Evolutionary conservation across 2,797 vertebrate species (phyloP).

Genomic region (Cossypha heuglini): DNA sequence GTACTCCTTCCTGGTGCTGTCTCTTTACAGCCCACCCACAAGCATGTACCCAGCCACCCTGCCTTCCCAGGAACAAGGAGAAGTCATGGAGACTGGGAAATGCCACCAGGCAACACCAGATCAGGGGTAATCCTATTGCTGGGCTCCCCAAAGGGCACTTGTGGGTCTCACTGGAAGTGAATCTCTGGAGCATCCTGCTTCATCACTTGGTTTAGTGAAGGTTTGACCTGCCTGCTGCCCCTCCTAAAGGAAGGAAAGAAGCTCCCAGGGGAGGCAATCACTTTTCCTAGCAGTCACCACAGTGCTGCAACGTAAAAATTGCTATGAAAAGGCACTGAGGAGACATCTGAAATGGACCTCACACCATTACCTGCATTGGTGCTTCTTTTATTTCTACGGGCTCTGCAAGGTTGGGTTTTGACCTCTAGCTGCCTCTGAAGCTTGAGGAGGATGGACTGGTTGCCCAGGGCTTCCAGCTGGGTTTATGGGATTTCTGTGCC

Average conservation of each 20-base stretch:
- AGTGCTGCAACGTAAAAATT: neutral
- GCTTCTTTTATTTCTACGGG: neutral
- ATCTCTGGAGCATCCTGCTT: neutral
- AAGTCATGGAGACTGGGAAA: neutral
- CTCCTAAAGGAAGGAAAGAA: neutral
- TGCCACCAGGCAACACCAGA: fast-evolving
- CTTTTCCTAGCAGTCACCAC: neutral
- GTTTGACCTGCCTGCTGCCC: neutral
- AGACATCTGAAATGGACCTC: neutral
- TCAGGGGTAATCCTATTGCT: fast-evolving
- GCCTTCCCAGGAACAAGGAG: neutral
- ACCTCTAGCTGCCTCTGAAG: neutral
- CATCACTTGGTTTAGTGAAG: neutral
- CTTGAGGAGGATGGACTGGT: neutral
- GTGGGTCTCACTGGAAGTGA: fast-evolving
- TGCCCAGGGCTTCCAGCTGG: neutral
- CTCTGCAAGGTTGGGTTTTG: neutral
- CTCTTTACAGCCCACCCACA: neutral
- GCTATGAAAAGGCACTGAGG: neutral
- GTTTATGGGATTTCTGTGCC: neutral
- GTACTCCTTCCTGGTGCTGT: neutral
- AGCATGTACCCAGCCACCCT: neutral
- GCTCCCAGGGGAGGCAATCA: neutral
- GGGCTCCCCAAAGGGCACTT: neutral
- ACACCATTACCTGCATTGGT: neutral